Percentiles rank a stretch among this genome's conserved stretches.
Conservation (phyloP, 2,113 vertebrate species). For the Globicephala melas region DNA sequence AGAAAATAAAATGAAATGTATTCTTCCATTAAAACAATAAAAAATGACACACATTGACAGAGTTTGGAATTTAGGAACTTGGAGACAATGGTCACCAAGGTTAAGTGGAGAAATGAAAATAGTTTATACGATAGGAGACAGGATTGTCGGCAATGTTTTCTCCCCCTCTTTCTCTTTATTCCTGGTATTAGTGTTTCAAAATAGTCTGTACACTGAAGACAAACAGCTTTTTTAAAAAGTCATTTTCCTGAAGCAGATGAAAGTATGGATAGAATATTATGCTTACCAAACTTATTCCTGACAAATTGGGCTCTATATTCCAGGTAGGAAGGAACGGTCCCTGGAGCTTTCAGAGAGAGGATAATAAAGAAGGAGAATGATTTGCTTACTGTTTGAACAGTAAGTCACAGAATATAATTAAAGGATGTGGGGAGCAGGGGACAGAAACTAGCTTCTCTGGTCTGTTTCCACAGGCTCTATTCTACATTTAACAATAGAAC, state of each 20-base stretch:
- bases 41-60: background rate
- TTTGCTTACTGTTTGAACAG: slow-evolving; percentile 23
- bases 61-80: slow-evolving; percentile 15
- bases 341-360: background rate
- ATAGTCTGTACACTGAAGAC: background rate
- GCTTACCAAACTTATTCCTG: background rate
- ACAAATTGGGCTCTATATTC: background rate
- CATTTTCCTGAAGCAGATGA: background rate
- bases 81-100: background rate
- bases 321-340: background rate
- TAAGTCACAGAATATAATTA: background rate
- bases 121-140: background rate
- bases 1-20: background rate
- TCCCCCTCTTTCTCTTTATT: background rate
- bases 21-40: slow-evolving; percentile 8
- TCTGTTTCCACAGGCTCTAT: background rate
- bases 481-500: background rate
- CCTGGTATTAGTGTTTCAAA: background rate
- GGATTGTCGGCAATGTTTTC: background rate
- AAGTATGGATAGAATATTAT: background rate
- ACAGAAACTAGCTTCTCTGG: background rate
- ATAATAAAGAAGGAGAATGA: background rate
- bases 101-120: background rate
- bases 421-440: background rate
- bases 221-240: background rate